Evolutionary conservation across 2,888 invertebrate genomes (phyloP), one percentile per base, ranked within the genome.

Genomic region (Proisotoma minuta): DNA sequence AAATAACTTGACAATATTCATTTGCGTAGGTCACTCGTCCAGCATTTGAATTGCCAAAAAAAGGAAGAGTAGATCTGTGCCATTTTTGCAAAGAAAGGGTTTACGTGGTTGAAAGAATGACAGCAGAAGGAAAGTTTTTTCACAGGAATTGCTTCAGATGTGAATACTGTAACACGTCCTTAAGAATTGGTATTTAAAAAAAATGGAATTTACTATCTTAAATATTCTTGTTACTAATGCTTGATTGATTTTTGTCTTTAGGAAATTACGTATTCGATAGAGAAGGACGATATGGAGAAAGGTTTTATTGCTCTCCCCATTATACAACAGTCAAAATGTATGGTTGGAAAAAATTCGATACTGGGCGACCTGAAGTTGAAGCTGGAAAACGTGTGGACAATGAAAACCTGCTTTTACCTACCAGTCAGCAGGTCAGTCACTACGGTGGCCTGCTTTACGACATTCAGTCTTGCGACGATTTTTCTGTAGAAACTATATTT

Each of bases 141-240:
- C 96, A 97, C 79, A 85, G 94, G 62, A 88, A 89, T 49, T 97
- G 97, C 80, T 91, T 97, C 81, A 87, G 91, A 66, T 97, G 97
- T 80, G 89, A 93, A 78, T 91, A 92, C 77, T 97, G 96, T 79
- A 87, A 87, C 75, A 85, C 88, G 3, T 87, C 87, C 64, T 82
- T 97, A 50, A 83, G 93, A 51, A 84, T 93, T 50, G 89, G 89
- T 79, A 78, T 72, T 75, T 63, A 29, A 18, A 12, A 2, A n/a
- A 2, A 26, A 26, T 23, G n/a, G 12, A 18, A 20, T 3, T 12
- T 4, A 20, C 28, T 3, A 1, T 15, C 27, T 28, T 34, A 34
- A 34, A 34, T 15, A 48, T 48, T 48, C 22, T 26, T 51, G 8
- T 57, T 50, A 23, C 27, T 53, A 1, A 23, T 39, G 22, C 23